These are phyloP conservation scores for Ciconia nigra DNA, from an alignment of 2,797 vertebrate species.

Conservation along the genomic window DNA sequence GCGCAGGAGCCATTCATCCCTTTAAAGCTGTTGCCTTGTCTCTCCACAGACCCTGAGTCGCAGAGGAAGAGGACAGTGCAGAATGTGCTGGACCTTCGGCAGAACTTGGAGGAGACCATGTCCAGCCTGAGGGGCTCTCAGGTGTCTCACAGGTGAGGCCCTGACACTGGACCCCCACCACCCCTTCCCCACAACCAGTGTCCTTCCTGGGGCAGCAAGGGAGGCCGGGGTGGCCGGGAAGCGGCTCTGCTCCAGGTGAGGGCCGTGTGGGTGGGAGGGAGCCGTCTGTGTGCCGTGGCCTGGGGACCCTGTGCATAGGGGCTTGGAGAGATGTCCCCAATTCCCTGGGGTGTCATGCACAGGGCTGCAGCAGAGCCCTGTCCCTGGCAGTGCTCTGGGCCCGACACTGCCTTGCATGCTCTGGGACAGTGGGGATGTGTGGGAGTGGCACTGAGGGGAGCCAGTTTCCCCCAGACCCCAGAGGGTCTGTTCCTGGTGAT, in stretches of 20 bases:
- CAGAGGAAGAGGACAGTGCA: conserved; percentile 96
- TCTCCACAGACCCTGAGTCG: conserved; percentile 87
- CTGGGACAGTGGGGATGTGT: neutral
- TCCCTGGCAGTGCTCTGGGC: neutral
- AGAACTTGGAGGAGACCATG: conserved; percentile 98
- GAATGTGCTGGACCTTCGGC: conserved; percentile 96
- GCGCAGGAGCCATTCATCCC: neutral
- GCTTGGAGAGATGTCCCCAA: neutral
- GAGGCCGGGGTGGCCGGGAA: rapidly evolving
- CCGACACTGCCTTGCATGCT: rapidly evolving
- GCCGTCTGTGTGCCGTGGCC: neutral
- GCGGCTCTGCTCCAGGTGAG: neutral
- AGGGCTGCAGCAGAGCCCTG: neutral
- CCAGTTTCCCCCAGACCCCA: neutral
- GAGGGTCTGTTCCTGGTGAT: neutral
- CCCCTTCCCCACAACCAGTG: neutral
- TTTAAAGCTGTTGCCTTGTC: neutral
- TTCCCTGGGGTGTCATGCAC: rapidly evolving
- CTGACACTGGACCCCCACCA: rapidly evolving
- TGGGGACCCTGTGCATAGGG: neutral
- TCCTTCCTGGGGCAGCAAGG: neutral
- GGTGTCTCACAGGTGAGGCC: conserved; percentile 88
- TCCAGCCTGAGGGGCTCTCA: conserved; percentile 92
- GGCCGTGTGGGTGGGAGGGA: neutral
- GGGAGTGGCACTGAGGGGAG: neutral